Evolutionary conservation across 2,888 invertebrate genomes (phyloP), one percentile per base, ranked within the genome.

Genomic region (Cyrtodaria siliqua): DNA sequence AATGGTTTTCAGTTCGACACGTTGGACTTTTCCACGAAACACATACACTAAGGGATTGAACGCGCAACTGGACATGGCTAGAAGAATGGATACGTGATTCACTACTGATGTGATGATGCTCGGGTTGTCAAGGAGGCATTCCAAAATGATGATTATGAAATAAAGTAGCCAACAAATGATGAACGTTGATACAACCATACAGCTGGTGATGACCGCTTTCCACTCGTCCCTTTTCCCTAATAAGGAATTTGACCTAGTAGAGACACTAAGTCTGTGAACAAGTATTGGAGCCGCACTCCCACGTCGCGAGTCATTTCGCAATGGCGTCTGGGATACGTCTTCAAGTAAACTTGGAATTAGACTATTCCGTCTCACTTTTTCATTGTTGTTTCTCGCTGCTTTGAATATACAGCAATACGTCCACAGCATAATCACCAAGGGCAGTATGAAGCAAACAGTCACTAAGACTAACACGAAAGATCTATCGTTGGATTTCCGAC

Each of bases 141-240:
- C 89, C 27, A 87, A 63, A 40, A 86, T 80, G 57, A 88, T 87
- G 42, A 89, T 83, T 12, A 86, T 83, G 74, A 91, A 91, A 87
- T 94, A 94, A 0, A 95, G 95, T 18, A 94, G 91, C 95, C 95
- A 95, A 86, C 95, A 95, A 40, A 94, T 91, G 14, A 94, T 91
- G 62, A 94, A 95, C 93, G 96, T 96, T 42, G 96, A 94, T 90
- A 96, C 95, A 79, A 96, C 96, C 78, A 96, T 92, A 56, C 96
- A 95, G 89, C 97, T 97, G 61, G 97, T 97, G 83, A 97, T 95
- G 9, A 97, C 97, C 1, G 97, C 97, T 82, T 97, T 95, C 84
- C 97, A 96, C 93, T 97, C 97, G 91, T 97, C 97, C 63, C 97
- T 95, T 82, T 97, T 97, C 89, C 96, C 90, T 20, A 89, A 71